A percentile compares a stretch with the other conserved stretches of the same genome.
phyloP scores from a whole-genome alignment of 2,888 invertebrate species.

The Andricus curvator region DNA sequence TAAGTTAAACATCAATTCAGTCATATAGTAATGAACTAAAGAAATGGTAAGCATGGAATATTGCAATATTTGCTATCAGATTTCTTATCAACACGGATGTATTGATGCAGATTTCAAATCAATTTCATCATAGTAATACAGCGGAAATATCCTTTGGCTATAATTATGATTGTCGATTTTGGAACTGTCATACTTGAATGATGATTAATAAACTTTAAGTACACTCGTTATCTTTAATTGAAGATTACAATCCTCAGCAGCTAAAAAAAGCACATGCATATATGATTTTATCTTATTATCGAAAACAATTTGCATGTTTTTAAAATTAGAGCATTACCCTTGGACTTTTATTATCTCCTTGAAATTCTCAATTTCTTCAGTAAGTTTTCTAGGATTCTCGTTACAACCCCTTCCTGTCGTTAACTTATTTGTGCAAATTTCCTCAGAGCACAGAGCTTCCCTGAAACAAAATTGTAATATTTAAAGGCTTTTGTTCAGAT shows the following conservation, averaged over 20 bases:
- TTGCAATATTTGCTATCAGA: too few relatives aligned
- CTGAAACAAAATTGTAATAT: conserved; percentile 40
- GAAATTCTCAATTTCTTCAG: conserved; percentile 8
- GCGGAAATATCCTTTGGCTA: conserved; percentile 6
- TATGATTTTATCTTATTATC: neutral
- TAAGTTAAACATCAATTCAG: too few relatives aligned
- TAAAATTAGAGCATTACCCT: neutral
- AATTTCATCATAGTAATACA: neutral
- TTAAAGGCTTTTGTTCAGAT: neutral
- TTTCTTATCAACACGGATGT: neutral
- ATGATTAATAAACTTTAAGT: conserved; percentile 22
- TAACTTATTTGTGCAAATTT: conserved; percentile 9
- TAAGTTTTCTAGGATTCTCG: neutral
- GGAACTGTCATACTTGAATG: neutral
- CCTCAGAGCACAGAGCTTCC: conserved; percentile 42
- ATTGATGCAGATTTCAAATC: neutral
- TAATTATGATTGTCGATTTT: conserved; percentile 8
- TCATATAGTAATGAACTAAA: too few relatives aligned
- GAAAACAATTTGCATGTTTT: neutral
- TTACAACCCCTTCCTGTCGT: neutral
- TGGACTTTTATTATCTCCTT: neutral
- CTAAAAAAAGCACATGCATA: neutral
- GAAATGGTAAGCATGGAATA: too few relatives aligned
- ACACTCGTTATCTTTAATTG: conserved; percentile 1
- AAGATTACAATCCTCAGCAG: neutral